These are phyloP conservation scores for Xanthostigma xanthostigma DNA, from an alignment of 2,888 invertebrate genomes.

Conservation along the genomic window DNA sequence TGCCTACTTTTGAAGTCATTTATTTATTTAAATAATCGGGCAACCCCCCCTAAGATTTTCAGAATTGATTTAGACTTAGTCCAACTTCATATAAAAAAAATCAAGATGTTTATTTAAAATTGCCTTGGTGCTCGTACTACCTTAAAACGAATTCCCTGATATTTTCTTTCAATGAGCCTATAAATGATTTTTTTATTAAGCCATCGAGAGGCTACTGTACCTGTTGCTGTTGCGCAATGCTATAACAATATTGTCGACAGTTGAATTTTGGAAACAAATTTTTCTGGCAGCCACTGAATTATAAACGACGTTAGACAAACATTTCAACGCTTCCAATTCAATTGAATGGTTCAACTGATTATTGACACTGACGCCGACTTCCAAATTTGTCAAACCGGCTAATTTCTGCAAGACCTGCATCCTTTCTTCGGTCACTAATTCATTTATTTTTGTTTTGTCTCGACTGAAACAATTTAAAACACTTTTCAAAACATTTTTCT, in stretches of 20 bases:
- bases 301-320: conserved; percentile 77
- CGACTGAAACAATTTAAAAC: conserved; percentile 40
- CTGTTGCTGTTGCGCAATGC: conserved; percentile 48
- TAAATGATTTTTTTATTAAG: no score
- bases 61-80: no score
- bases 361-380: conserved; percentile 27
- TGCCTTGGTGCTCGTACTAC: no score
- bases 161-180: no score
- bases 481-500: no score
- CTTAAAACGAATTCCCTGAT: no score
- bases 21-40: no score
- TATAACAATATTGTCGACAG: conserved; percentile 55
- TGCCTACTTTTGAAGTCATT: no score
- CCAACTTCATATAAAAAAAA: no score
- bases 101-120: no score
- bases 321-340: conserved; percentile 68
- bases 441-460: conserved; percentile 57
- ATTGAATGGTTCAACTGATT: conserved; percentile 35
- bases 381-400: conserved; percentile 42
- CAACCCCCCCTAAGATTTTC: no score
- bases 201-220: conserved; percentile 9
- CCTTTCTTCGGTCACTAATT: conserved; percentile 50
- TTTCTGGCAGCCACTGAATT: conserved; percentile 51
- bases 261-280: conserved; percentile 42
- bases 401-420: conserved; percentile 49